Evolutionary conservation across 2,113 vertebrate genomes (phyloP), one percentile per base, ranked within the genome.

Genomic region (Psilopsiagon aurifrons): DNA sequence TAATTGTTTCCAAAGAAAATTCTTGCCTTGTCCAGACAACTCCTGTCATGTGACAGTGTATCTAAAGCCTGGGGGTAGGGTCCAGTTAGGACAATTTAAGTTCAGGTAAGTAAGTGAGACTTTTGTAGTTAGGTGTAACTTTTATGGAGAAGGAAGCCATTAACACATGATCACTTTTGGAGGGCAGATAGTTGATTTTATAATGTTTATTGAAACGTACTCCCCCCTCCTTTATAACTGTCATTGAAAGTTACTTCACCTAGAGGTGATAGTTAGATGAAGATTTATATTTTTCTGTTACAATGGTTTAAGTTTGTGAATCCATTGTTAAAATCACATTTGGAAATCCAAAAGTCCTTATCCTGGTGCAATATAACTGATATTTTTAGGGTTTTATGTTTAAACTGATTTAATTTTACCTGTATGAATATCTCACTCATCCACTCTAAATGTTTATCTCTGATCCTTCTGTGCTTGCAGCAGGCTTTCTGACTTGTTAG

Each of bases 1-100:
- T 94, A 14, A 91, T 94, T 85, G 59, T 95, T 95, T 92, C 93
- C 79, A 97, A 95, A 92, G 95, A 93, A 93, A 92, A 91, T 94
- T 68, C 71, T 89, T 93, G 69, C 29, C 62, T 87, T 95, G 8
- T 85, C 85, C 86, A 86, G 74, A 54, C 74, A 94, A 79, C 55
- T 94, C 27, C 82, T 94, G 63, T 69, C 83, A 74, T 57, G 31
- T 93, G 71, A 93, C 41, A 35, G 67, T 79, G 37, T 75, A 18
- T 94, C 70, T 92, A 69, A 94, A 83, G 69, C 44, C 27, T 43
- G 83, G 81, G 73, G 86, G 67, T 55, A 66, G 51, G 25, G 62
- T 88, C 60, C 43, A 67, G 52, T 88, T 87, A 89, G 67, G 86
- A 49, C 66, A 57, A 46, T 49, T 69, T 74, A 57, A 55, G 70